Evolutionary conservation across 2,888 invertebrate species (phyloP), one percentile per base, ranked within the genome.

Genomic region (Orchestes rusci): DNA sequence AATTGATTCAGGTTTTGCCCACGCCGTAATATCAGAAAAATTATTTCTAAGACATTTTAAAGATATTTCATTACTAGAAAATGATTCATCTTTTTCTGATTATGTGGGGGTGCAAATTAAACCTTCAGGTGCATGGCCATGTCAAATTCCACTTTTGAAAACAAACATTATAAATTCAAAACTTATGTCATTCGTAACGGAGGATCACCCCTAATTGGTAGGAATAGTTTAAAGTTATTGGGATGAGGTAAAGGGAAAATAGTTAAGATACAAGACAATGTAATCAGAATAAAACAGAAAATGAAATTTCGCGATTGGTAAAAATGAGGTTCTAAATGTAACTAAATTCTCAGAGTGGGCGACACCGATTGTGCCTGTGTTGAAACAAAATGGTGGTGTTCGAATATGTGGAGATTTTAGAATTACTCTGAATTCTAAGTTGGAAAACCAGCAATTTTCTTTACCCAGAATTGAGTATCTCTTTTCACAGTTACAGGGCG

Each of bases 261-360:
- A n/a, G 12, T 13, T 30, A 30, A 30, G 13, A n/a, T 12, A 13
- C 5, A 13, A 30, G 30, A n/a, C 8, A 30, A 12, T n/a, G n/a
- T n/a, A n/a, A n/a, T n/a, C n/a, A 50, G 40, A 23, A 30, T 16
- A 42, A 50, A 45, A 50, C 50, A 16, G 52, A 51, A 30, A 16
- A 15, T 16, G 51, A 51, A 34, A 19, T 50, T 12, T 30, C 39
- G 12, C 29, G 43, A 15, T 31, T 50, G 12, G 41, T 47, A 30
- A 47, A 31, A 48, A 35, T 39, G 30, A 27, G 3, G 38, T 49
- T 20, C 39, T 51, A 16, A 16, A 32, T 18, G 33, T 36, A 4
- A 17, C 18, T 0, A 43, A 51, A 32, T 49, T 46, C 45, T 45
- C 46, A 28, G 23, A 39, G 16, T 45, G 45, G 45, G 45, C 34